These are phyloP conservation scores for Tiphia femorata DNA, from an alignment of 2,888 invertebrate genomes.

Conservation along the genomic window DNA sequence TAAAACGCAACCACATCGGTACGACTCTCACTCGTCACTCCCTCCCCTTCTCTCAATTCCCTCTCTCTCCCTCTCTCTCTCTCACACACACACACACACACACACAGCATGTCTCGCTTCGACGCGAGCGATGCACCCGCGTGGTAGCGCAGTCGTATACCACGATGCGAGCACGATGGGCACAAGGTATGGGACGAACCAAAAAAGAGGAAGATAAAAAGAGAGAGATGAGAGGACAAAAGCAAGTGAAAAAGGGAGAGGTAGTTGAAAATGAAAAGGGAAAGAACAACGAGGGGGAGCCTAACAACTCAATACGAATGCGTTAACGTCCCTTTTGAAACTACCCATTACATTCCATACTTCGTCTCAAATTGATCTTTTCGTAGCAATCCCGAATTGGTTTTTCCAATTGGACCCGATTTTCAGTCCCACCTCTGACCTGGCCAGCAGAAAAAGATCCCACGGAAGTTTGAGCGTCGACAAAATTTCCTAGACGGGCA, in stretches of 20 bases:
- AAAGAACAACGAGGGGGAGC: constrained; percentile 2
- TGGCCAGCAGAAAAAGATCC: constrained; percentile 13
- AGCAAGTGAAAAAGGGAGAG: not conserved
- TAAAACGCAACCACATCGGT: not conserved
- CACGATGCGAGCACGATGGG: not conserved
- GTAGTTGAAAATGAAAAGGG: not conserved
- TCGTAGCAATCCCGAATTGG: too few relatives aligned
- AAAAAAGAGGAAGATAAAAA: not conserved
- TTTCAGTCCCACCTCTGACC: constrained; percentile 27
- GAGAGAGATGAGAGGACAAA: constrained; percentile 3
- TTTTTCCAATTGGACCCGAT: too few relatives aligned
- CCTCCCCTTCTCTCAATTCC: too few relatives aligned
- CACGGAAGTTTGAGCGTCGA: not conserved
- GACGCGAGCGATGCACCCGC: too few relatives aligned
- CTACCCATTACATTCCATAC: too few relatives aligned
- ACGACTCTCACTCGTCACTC: too few relatives aligned
- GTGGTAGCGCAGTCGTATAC: not conserved
- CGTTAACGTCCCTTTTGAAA: not conserved
- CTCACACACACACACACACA: too few relatives aligned
- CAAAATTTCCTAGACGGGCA: too few relatives aligned
- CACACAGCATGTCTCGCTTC: too few relatives aligned
- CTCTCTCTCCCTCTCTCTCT: too few relatives aligned
- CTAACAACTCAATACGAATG: not conserved
- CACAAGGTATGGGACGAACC: constrained; percentile 8
- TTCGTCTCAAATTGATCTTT: too few relatives aligned